Conservation (phyloP, 23 tunicate species). For the Diplosoma virens region DNA sequence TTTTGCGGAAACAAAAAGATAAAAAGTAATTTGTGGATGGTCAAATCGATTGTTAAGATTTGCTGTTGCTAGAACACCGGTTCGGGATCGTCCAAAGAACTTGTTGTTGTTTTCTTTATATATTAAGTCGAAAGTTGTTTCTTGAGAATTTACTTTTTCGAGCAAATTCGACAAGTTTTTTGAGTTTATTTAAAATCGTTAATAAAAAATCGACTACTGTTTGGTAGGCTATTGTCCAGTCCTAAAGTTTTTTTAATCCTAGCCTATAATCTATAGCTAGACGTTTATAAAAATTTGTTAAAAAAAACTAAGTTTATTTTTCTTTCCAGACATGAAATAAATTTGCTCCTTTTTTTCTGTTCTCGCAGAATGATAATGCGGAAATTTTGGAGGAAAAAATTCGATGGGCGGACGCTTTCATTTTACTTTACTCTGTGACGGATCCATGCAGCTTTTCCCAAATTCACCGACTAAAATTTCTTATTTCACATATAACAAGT, state of each 20-base stretch:
- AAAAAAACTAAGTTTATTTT: neutral
- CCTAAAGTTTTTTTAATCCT: too few relatives aligned
- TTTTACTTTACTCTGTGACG: conserved; percentile 69
- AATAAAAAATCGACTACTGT: too few relatives aligned
- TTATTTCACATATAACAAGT: conserved; percentile 43
- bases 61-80: too few relatives aligned
- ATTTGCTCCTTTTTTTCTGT: neutral
- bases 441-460: conserved; percentile 68
- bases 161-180: neutral
- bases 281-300: neutral
- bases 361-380: conserved; percentile 54
- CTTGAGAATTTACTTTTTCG: neutral
- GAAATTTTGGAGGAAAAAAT: conserved; percentile 62
- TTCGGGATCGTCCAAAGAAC: too few relatives aligned
- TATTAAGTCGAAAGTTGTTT: neutral
- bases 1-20: neutral
- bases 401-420: conserved; percentile 79
- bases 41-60: too few relatives aligned
- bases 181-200: too few relatives aligned
- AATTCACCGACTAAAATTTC: conserved; percentile 52
- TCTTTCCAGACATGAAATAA: neutral
- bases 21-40: neutral
- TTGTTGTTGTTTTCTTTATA: too few relatives aligned
- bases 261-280: too few relatives aligned
- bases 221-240: too few relatives aligned